Percentiles rank a stretch among this genome's conserved stretches.
Evolutionary conservation across 2,888 invertebrate genomes (phyloP).

Genomic region (Latrodectus elegans): DNA sequence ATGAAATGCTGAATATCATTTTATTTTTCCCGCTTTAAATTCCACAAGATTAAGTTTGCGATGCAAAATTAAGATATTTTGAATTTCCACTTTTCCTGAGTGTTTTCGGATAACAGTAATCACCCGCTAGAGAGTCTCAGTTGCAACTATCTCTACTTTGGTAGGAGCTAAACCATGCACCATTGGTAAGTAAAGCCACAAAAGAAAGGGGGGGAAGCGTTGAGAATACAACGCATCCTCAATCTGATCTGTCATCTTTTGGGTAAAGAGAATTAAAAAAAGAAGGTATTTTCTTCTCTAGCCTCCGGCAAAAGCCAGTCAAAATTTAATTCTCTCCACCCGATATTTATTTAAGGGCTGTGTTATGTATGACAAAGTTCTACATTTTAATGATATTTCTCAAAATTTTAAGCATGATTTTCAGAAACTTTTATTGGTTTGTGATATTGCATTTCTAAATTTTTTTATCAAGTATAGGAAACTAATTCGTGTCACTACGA

Average conservation of each 20-base stretch:
- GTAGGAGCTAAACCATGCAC: not conserved
- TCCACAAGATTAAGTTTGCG: too few relatives aligned
- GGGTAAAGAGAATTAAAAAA: constrained; percentile 77
- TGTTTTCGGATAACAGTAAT: not conserved
- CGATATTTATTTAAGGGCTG: constrained; percentile 76
- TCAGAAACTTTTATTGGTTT: too few relatives aligned
- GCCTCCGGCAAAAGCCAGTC: constrained; percentile 9
- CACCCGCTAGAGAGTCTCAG: not conserved
- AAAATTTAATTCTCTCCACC: constrained; percentile 44
- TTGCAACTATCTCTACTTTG: not conserved
- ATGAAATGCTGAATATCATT: too few relatives aligned
- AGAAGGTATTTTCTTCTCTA: not conserved
- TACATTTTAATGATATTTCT: too few relatives aligned
- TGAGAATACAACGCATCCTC: too few relatives aligned
- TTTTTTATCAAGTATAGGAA: too few relatives aligned
- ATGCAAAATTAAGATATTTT: not conserved
- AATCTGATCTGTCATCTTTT: not conserved
- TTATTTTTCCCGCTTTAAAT: too few relatives aligned
- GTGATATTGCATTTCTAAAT: too few relatives aligned
- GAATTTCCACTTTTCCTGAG: not conserved
- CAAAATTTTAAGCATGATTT: too few relatives aligned
- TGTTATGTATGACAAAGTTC: constrained; percentile 81
- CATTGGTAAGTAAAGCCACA: too few relatives aligned
- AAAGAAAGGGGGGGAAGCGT: constrained; percentile 67
- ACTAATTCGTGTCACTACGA: too few relatives aligned